phyloP scores from a whole-genome alignment of 2,797 vertebrate genomes.

The Semaprochilodus insignis region DNA sequence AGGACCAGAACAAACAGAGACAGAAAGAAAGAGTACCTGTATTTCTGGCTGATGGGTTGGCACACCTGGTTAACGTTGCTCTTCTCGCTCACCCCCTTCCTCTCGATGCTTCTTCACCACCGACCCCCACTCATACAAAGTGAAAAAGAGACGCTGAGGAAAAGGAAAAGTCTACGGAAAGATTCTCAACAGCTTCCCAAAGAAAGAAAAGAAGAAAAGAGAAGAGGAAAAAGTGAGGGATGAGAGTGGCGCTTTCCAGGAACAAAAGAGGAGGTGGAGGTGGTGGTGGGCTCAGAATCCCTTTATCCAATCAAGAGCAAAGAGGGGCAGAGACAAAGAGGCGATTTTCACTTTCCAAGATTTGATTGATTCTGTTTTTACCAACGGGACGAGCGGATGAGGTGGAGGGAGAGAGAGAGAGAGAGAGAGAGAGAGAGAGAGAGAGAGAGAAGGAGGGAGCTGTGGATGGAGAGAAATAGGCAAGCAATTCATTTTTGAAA shows the following conservation, averaged over 20 bases:
- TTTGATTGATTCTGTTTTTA: conserved; percentile 79
- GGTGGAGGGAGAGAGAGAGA: conserved; percentile 50
- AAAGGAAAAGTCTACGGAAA: conserved; percentile 38
- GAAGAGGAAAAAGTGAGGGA: conserved; percentile 58
- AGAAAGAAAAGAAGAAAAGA: conserved; percentile 30
- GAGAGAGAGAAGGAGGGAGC: conserved; percentile 55
- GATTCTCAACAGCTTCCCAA: conserved; percentile 22
- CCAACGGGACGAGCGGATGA: conserved; percentile 69
- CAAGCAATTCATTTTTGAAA: conserved; percentile 81
- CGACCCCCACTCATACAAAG: conserved; percentile 32
- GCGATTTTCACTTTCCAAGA: conserved; percentile 83
- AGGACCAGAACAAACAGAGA: not conserved
- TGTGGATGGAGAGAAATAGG: conserved; percentile 67
- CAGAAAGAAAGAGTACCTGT: conserved; percentile 68
- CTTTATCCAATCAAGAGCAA: conserved; percentile 69
- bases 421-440: conserved; percentile 50
- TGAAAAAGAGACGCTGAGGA: conserved; percentile 26
- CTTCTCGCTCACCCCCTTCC: conserved; percentile 62
- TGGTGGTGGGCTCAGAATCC: conserved; percentile 69
- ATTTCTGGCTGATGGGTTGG: conserved; percentile 53
- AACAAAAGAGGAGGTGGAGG: conserved; percentile 62
- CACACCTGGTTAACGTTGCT: conserved; percentile 39
- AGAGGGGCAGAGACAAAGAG: conserved; percentile 69
- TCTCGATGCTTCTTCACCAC: conserved; percentile 48
- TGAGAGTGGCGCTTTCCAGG: conserved; percentile 73